Evolutionary conservation across 2,797 vertebrate species (phyloP).

Genomic region (Meda fulgida): DNA sequence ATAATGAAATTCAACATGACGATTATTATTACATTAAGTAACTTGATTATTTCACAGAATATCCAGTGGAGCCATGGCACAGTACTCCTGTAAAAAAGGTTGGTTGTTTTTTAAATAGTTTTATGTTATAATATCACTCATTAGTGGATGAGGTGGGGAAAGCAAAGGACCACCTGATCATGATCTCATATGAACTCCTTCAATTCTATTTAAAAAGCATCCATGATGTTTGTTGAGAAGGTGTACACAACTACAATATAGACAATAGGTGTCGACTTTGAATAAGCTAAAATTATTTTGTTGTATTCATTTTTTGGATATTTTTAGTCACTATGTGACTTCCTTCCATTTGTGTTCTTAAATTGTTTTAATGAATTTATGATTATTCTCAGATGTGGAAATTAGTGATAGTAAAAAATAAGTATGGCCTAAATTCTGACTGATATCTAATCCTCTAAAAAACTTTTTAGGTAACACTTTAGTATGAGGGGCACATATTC

Average conservation of each 20-base stretch:
- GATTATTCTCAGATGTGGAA: neutral
- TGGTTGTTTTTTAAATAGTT: neutral
- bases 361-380: neutral
- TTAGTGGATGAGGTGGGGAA: neutral
- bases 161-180: neutral
- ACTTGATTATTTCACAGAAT: slow-evolving; percentile 44
- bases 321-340: neutral
- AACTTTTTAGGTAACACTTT: neutral
- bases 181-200: neutral
- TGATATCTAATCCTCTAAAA: neutral
- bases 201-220: neutral
- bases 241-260: neutral
- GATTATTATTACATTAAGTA: neutral
- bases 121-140: neutral
- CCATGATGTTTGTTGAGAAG: neutral
- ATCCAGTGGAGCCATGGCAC: slow-evolving; percentile 60
- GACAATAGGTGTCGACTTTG: neutral
- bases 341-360: neutral
- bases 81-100: slow-evolving; percentile 67
- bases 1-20: neutral
- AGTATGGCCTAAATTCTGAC: neutral
- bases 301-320: neutral
- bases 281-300: neutral
- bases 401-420: neutral
- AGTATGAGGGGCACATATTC: too few species aligned